A percentile compares a stretch with the other conserved stretches of the same genome.
These are phyloP conservation scores for Nematostella vectensis DNA, from an alignment of 92 coral and sea anemone genomes.

Conservation along the genomic window DNA sequence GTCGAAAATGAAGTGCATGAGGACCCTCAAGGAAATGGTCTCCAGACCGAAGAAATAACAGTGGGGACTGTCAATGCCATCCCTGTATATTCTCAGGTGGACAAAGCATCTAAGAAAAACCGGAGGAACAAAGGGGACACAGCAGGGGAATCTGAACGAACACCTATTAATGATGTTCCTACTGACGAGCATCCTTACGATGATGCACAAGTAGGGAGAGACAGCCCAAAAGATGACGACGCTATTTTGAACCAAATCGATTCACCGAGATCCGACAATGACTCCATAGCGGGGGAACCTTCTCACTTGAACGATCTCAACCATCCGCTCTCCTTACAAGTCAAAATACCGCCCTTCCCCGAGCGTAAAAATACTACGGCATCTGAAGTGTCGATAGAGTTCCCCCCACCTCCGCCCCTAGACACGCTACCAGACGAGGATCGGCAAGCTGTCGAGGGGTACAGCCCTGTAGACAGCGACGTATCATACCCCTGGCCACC, in stretches of 20 bases:
- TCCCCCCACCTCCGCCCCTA: constrained; percentile 2
- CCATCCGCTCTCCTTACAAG: background rate
- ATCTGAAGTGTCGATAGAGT: background rate
- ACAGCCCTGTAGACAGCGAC: background rate
- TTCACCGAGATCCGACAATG: background rate
- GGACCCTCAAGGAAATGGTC: background rate
- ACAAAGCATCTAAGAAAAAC: constrained; percentile 26
- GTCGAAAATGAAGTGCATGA: background rate
- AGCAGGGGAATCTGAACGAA: background rate
- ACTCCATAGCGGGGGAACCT: too few relatives aligned
- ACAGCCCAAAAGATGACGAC: background rate
- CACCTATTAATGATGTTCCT: background rate
- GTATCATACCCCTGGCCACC: background rate
- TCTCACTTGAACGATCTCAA: background rate
- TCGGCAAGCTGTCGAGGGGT: background rate
- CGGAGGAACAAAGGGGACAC: background rate
- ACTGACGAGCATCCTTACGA: background rate
- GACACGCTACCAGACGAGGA: background rate
- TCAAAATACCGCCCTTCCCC: constrained; percentile 1
- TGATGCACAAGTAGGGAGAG: background rate
- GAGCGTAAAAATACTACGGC: background rate
- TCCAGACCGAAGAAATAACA: background rate
- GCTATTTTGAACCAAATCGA: background rate
- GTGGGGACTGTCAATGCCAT: background rate
- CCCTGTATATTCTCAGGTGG: constrained; percentile 45